Evolutionary conservation across 2,113 vertebrate genomes (phyloP).

Genomic region (Corynorhinus townsendii): DNA sequence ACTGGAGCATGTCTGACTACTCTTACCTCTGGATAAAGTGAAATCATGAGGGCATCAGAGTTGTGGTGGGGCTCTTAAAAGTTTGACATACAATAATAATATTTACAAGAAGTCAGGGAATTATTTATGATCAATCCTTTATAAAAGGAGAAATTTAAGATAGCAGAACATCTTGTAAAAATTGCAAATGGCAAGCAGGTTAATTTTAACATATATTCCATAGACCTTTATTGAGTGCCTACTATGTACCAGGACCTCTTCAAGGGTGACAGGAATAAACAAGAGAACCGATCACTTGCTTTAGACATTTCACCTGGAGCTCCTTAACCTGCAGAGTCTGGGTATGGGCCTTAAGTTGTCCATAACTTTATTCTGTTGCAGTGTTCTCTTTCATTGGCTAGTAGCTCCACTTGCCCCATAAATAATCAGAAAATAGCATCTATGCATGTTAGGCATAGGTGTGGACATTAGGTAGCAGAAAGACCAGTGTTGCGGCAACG

Average conservation of each 20-base stretch:
- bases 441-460: background rate
- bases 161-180: background rate
- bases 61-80: background rate
- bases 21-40: background rate
- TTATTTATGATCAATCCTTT: background rate
- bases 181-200: background rate
- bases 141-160: background rate
- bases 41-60: background rate
- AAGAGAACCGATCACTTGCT: background rate
- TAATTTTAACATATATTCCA: background rate
- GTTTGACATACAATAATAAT: background rate
- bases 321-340: background rate
- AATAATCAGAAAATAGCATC: slow-evolving; percentile 2
- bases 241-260: background rate
- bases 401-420: background rate
- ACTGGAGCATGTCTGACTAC: background rate
- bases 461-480: background rate
- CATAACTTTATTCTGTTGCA: background rate
- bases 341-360: background rate
- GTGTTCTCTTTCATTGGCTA: background rate
- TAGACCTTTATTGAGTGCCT: background rate
- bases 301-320: background rate
- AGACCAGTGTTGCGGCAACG: background rate
- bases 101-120: slow-evolving; percentile 20
- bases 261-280: background rate